phyloP scores from a whole-genome alignment of 2,797 vertebrate species.

The Cossypha niveicapilla region DNA sequence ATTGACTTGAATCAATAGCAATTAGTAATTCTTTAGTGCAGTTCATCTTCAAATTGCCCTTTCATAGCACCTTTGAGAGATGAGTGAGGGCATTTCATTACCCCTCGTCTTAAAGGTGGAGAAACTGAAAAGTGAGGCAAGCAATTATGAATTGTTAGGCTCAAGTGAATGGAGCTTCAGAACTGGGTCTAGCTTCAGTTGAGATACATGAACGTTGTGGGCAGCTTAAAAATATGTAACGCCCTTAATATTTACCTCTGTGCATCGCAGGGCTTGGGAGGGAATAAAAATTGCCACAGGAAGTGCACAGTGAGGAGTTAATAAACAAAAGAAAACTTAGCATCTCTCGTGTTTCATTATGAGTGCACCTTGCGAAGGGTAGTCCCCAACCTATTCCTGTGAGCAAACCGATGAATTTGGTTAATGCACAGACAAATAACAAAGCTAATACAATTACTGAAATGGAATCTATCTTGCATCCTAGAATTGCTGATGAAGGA shows the following conservation, averaged over 20 bases:
- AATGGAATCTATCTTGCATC: neutral
- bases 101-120: neutral
- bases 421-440: neutral
- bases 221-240: neutral
- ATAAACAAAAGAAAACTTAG: neutral
- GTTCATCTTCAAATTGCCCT: neutral
- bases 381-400: neutral
- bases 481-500: neutral
- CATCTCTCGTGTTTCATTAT: neutral
- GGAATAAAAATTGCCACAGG: neutral
- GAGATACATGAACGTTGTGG: fast-evolving
- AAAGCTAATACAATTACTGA: neutral
- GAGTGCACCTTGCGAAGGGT: neutral
- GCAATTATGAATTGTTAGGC: neutral
- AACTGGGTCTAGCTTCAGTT: neutral
- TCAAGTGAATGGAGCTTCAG: neutral
- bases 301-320: neutral
- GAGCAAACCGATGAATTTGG: neutral
- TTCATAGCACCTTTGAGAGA: neutral
- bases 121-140: neutral
- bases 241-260: neutral
- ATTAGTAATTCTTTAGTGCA: neutral
- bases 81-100: neutral
- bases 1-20: neutral
- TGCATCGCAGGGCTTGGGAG: neutral